Evolutionary conservation across 2,888 invertebrate genomes (phyloP).

Genomic region (Holacanthella duospinosa): DNA sequence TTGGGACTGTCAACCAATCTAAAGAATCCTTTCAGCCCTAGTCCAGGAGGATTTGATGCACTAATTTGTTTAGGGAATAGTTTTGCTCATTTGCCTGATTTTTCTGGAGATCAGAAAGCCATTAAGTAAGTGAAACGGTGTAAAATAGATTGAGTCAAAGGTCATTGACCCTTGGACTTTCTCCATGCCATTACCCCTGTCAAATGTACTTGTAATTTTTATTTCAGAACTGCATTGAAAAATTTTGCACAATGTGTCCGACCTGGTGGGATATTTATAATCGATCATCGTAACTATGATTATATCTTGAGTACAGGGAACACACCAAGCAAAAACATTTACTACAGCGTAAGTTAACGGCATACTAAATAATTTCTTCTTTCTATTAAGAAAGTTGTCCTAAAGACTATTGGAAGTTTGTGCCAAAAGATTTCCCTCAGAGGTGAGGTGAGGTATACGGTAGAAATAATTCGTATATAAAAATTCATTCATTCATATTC

Average conservation of each 20-base stretch:
- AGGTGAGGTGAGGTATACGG: no score
- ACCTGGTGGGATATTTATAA: slow-evolving; percentile 71
- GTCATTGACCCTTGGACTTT: no score
- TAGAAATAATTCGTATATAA: no score
- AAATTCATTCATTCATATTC: background rate
- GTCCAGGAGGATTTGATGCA: slow-evolving; percentile 66
- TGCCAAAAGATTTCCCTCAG: no score
- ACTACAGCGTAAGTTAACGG: slow-evolving; percentile 65
- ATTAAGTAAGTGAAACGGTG: slow-evolving; percentile 50
- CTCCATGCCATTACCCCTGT: no score
- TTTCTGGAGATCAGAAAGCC: slow-evolving; percentile 63
- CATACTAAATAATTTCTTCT: background rate
- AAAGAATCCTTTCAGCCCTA: slow-evolving; percentile 40
- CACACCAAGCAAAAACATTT: slow-evolving; percentile 72
- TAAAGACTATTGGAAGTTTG: no score
- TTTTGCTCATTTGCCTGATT: slow-evolving; percentile 77
- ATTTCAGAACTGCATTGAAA: slow-evolving; percentile 49
- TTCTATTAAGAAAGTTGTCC: background rate
- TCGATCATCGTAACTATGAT: slow-evolving; percentile 84
- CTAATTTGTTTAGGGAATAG: slow-evolving; percentile 84
- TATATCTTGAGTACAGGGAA: slow-evolving; percentile 62
- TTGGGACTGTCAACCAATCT: slow-evolving; percentile 43
- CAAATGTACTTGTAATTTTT: background rate
- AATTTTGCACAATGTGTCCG: slow-evolving; percentile 75
- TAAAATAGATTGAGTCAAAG: background rate